Percentiles rank a stretch among this genome's conserved stretches.
These are phyloP conservation scores for Falco novaeseelandiae DNA, from an alignment of 2,797 vertebrate species.

Conservation along the genomic window DNA sequence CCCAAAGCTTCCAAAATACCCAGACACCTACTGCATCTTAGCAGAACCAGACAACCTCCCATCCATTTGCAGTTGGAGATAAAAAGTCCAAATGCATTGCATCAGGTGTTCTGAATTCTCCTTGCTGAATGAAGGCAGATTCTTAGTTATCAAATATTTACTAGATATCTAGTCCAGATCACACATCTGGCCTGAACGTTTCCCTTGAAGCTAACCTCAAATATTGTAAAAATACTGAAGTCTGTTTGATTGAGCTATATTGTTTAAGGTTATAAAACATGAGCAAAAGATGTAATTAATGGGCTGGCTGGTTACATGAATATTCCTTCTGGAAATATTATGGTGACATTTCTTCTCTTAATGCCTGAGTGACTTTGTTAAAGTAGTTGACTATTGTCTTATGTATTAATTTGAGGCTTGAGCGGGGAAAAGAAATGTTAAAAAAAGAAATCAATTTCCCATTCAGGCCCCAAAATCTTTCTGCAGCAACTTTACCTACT, in stretches of 20 bases:
- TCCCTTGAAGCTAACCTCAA: neutral
- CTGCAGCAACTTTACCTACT: neutral
- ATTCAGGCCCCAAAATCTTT: neutral
- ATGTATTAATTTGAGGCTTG: neutral
- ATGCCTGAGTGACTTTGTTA: neutral
- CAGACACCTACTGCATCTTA: neutral
- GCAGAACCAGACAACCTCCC: neutral
- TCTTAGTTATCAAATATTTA: neutral
- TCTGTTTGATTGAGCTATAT: neutral
- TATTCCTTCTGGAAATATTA: conserved; percentile 22
- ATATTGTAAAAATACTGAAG: neutral
- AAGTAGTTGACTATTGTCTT: conserved; percentile 25
- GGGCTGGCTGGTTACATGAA: neutral
- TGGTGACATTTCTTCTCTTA: conserved; percentile 25
- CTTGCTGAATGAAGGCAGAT: neutral
- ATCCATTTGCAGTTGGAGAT: neutral
- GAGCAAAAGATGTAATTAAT: conserved; percentile 28
- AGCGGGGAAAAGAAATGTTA: neutral
- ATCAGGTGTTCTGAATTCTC: neutral
- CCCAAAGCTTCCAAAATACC: neutral
- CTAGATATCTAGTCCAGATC: neutral
- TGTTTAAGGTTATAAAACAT: conserved; percentile 23
- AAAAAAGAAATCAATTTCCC: neutral
- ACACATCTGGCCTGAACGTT: neutral
- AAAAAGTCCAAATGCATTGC: neutral